Evolutionary conservation across 1,140 invertebrate species (phyloP).

Genomic region (Drosophila rhopaloa): DNA sequence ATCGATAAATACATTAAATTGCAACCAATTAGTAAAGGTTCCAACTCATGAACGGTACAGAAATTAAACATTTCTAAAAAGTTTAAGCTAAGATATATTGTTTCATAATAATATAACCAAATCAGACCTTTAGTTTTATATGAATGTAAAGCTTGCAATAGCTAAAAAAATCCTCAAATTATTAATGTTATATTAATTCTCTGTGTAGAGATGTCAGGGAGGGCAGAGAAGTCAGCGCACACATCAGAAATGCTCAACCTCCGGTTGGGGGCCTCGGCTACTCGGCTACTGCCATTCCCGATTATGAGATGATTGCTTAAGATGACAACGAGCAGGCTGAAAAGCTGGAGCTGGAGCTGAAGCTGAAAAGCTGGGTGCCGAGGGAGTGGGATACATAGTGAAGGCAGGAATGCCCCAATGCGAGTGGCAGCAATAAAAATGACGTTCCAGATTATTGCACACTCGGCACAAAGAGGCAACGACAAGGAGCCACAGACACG

Average conservation of each 20-base stretch:
- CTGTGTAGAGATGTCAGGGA: conserved; percentile 11
- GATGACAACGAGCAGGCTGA: conserved; percentile 76
- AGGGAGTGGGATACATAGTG: conserved; percentile 7
- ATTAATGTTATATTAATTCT: background rate
- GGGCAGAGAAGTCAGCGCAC: conserved; percentile 10
- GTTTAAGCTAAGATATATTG: too few relatives aligned
- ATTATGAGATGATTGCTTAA: conserved; percentile 83
- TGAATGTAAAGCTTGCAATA: too few relatives aligned
- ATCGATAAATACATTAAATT: too few relatives aligned
- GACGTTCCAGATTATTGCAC: conserved; percentile 82
- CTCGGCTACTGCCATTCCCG: conserved; percentile 64
- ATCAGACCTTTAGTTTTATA: too few relatives aligned
- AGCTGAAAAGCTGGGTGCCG: conserved; percentile 7
- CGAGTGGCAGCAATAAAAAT: conserved; percentile 83
- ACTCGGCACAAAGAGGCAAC: conserved; percentile 22
- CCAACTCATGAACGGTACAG: too few relatives aligned
- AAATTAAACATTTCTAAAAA: too few relatives aligned
- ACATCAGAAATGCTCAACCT: conserved; percentile 30
- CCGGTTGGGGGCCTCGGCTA: conserved; percentile 27
- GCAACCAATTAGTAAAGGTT: too few relatives aligned
- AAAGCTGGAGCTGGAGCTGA: conserved; percentile 21
- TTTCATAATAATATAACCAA: too few relatives aligned
- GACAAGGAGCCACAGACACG: background rate
- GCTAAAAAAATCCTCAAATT: too few relatives aligned
- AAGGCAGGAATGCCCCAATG: conserved; percentile 69